A percentile compares a stretch with the other conserved stretches of the same genome.
Evolutionary conservation across 2,888 invertebrate species (phyloP).

Genomic region (Caenorhabditis afra): DNA sequence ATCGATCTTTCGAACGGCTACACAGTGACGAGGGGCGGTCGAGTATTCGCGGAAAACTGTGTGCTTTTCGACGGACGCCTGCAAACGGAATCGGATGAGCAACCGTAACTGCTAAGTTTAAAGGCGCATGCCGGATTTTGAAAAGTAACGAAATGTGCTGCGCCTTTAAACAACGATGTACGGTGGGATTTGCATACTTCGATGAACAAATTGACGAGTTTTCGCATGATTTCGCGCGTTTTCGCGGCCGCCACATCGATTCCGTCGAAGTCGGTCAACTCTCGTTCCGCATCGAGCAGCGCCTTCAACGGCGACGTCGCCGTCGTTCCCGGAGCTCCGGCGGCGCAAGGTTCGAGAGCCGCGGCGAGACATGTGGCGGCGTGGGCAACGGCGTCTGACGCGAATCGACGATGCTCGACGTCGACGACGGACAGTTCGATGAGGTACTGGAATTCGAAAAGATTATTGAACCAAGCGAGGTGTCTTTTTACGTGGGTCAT

Average conservation of each 20-base stretch:
- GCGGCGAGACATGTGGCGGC: slow-evolving; percentile 36
- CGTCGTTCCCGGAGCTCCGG: not conserved
- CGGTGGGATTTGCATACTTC: slow-evolving; percentile 2
- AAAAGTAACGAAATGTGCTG: not conserved
- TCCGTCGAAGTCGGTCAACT: slow-evolving; percentile 5
- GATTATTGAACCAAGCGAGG: not conserved
- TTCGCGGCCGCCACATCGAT: slow-evolving; percentile 1
- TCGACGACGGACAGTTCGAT: slow-evolving; percentile 36
- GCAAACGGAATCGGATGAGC: not conserved
- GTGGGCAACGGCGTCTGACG: slow-evolving; percentile 30
- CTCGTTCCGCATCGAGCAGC: slow-evolving; percentile 18
- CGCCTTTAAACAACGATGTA: no score
- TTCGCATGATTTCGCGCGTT: slow-evolving; percentile 22
- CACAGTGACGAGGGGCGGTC: slow-evolving; percentile 4
- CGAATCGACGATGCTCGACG: slow-evolving; percentile 17
- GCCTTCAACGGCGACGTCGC: not conserved
- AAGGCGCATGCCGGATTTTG: not conserved
- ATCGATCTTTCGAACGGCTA: slow-evolving; percentile 12
- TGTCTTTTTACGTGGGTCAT: slow-evolving; percentile 17
- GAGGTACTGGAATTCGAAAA: slow-evolving; percentile 22
- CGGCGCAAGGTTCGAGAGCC: slow-evolving; percentile 19
- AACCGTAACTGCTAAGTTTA: not conserved
- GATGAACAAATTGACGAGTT: slow-evolving; percentile 18
- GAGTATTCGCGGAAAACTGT: slow-evolving; percentile 30
- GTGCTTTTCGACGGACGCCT: slow-evolving; percentile 29